These are phyloP conservation scores for Rallus crepitans DNA, from an alignment of 2,797 vertebrate genomes.

Conservation along the genomic window DNA sequence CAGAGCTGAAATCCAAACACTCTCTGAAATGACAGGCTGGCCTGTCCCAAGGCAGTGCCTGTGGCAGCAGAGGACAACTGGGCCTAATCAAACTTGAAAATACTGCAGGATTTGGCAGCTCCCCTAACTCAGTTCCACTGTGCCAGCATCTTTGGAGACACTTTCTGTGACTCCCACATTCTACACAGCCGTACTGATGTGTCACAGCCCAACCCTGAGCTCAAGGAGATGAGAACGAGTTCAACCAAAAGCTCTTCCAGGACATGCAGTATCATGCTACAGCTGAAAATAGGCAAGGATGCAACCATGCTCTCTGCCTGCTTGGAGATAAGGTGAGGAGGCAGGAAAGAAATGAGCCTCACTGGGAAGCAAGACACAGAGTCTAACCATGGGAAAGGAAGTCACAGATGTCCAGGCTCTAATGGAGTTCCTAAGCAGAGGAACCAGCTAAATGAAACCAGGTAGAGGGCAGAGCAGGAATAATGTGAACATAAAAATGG, in stretches of 20 bases:
- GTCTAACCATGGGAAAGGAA: no score
- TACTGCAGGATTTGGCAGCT: not conserved
- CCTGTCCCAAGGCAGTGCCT: not conserved
- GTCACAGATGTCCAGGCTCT: not conserved
- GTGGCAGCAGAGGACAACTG: not conserved
- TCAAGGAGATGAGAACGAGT: not conserved
- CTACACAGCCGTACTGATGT: not conserved
- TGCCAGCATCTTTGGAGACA: not conserved
- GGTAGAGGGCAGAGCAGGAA: conserved; percentile 2
- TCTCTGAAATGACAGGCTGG: not conserved
- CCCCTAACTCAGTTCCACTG: not conserved
- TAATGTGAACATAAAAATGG: not conserved
- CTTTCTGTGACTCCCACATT: not conserved
- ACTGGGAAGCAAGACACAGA: not conserved
- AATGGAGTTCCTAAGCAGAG: not conserved
- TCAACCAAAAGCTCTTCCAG: not conserved
- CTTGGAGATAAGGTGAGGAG: not conserved
- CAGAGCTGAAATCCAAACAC: not conserved
- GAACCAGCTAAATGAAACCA: conserved; percentile 16
- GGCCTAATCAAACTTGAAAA: not conserved
- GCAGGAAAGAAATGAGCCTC: not conserved
- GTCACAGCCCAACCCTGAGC: not conserved
- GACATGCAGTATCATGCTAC: not conserved
- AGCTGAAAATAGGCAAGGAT: not conserved
- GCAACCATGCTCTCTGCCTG: not conserved